Evolutionary conservation across 92 coral and sea anemone genomes (phyloP).

Genomic region (Phenganax subtilis): DNA sequence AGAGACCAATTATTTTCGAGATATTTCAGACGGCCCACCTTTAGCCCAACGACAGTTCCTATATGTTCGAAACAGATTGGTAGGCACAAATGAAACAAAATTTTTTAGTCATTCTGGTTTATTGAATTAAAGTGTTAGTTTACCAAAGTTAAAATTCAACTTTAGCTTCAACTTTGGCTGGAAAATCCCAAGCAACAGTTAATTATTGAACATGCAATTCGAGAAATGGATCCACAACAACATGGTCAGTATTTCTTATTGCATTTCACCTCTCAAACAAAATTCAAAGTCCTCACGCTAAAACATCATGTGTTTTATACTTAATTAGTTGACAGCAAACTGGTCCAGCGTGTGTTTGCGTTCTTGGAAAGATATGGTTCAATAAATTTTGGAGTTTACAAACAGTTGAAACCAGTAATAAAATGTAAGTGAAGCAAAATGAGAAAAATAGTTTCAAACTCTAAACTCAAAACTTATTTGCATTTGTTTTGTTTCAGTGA

Average conservation of each 20-base stretch:
- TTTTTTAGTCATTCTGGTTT: neutral
- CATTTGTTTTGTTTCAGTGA: constrained; percentile 51
- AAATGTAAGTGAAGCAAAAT: constrained; percentile 56
- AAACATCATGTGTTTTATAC: neutral
- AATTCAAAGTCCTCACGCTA: neutral
- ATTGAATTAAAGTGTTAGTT: neutral
- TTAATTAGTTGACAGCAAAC: constrained; percentile 72
- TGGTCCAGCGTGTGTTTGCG: constrained; percentile 84
- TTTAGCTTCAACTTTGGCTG: constrained; percentile 86
- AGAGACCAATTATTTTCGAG: constrained; percentile 90
- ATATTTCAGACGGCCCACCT: constrained; percentile 92
- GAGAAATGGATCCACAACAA: constrained; percentile 85
- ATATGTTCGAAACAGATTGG: constrained; percentile 88
- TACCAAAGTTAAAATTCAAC: neutral
- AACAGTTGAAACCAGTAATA: constrained; percentile 64
- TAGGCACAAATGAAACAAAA: constrained; percentile 35
- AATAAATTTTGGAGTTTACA: constrained; percentile 96
- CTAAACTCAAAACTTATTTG: neutral
- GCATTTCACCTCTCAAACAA: neutral
- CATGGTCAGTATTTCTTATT: constrained; percentile 56
- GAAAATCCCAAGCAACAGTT: constrained; percentile 88
- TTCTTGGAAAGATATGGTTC: constrained; percentile 95
- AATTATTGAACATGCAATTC: constrained; percentile 67
- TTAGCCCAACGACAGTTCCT: constrained; percentile 73
- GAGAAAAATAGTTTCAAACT: too few relatives aligned